phyloP scores from a whole-genome alignment of 2,113 vertebrate genomes.

The Oreotragus oreotragus region DNA sequence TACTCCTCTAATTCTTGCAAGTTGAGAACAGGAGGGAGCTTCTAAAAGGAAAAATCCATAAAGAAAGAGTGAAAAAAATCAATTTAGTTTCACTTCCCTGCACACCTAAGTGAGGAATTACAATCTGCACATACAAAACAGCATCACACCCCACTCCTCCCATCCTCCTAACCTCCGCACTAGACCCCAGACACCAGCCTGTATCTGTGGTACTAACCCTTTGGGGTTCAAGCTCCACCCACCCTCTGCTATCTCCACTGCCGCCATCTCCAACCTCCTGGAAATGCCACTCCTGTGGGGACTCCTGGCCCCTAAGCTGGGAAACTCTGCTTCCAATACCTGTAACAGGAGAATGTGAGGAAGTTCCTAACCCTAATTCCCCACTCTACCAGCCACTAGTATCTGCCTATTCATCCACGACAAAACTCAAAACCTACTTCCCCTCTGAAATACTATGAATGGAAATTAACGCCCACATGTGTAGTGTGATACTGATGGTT shows the following conservation, averaged over 20 bases:
- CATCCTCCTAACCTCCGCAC: neutral
- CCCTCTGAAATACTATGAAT: neutral
- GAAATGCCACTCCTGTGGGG: neutral
- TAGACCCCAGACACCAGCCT: neutral
- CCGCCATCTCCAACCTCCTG: neutral
- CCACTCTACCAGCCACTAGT: neutral
- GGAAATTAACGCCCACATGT: neutral
- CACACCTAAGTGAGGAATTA: neutral
- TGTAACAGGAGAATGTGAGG: neutral
- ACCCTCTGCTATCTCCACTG: neutral
- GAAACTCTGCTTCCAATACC: neutral
- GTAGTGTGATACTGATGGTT: neutral
- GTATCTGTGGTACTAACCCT: neutral
- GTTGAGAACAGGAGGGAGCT: slow-evolving; percentile 92
- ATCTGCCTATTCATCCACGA: neutral
- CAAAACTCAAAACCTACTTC: neutral
- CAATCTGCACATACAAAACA: neutral
- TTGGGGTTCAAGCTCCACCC: neutral
- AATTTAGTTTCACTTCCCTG: slow-evolving; percentile 10
- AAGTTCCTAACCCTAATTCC: neutral
- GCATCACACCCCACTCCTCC: neutral
- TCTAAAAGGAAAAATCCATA: slow-evolving; percentile 79
- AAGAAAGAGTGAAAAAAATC: neutral
- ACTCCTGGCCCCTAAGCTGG: accelerated
- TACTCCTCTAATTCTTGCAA: slow-evolving; percentile 95